Evolutionary conservation across 2,113 vertebrate genomes (phyloP).

Genomic region (Chaenogobius annularis): DNA sequence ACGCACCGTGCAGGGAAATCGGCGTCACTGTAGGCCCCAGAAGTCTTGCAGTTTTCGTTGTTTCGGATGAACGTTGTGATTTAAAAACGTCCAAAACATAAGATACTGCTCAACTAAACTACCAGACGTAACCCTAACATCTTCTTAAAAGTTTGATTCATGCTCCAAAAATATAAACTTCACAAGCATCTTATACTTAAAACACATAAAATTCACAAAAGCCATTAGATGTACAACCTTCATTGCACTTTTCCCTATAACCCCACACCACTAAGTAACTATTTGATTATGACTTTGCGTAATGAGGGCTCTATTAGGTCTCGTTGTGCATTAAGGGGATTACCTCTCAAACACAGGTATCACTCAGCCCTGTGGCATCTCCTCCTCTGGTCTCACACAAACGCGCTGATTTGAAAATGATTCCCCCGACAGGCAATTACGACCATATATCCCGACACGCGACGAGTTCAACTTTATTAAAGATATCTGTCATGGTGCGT

Average conservation of each 20-base stretch:
- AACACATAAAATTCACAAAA: not conserved
- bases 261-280: slow-evolving; percentile 16
- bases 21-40: too few relatives aligned
- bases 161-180: too few relatives aligned
- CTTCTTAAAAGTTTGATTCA: too few relatives aligned
- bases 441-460: slow-evolving; percentile 59
- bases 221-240: not conserved
- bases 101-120: too few relatives aligned
- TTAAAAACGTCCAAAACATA: too few relatives aligned
- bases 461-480: slow-evolving; percentile 72
- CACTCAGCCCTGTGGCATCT: slow-evolving; percentile 28
- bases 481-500: slow-evolving; percentile 72
- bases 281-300: slow-evolving; percentile 38
- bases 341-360: slow-evolving; percentile 9
- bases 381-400: slow-evolving; percentile 29
- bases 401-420: slow-evolving; percentile 60
- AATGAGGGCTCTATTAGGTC: slow-evolving; percentile 40
- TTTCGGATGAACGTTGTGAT: too few relatives aligned
- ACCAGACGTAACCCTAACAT: too few relatives aligned
- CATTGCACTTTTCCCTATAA: slow-evolving; percentile 11
- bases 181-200: too few relatives aligned
- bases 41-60: too few relatives aligned
- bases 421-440: slow-evolving; percentile 54
- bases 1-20: too few relatives aligned
- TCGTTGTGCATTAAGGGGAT: slow-evolving; percentile 37